These are phyloP conservation scores for Connochaetes taurinus DNA, from an alignment of 2,113 vertebrate genomes.

Conservation along the genomic window DNA sequence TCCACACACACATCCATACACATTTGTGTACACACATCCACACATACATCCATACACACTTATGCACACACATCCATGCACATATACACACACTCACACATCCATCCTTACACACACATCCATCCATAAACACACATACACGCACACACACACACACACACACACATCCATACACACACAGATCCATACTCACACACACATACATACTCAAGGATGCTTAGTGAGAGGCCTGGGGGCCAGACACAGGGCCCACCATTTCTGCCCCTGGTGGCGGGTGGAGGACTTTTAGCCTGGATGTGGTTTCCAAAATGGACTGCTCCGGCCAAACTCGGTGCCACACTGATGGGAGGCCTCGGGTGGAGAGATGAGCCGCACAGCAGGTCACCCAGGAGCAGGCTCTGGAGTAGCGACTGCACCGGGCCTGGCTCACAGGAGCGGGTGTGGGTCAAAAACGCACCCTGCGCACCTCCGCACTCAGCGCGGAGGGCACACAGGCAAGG, in stretches of 20 bases:
- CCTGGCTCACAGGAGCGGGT: neutral
- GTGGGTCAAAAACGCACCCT: fast-evolving
- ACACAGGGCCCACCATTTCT: neutral
- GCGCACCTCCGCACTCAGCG: no score
- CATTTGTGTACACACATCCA: no score
- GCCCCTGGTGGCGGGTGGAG: neutral
- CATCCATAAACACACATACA: neutral
- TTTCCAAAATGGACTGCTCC: neutral
- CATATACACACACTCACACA: no score
- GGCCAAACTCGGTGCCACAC: neutral
- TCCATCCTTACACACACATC: no score
- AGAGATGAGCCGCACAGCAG: neutral
- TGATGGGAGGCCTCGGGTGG: neutral
- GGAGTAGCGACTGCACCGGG: fast-evolving
- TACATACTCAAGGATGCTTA: neutral
- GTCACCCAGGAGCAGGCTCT: neutral
- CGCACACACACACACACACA: no score
- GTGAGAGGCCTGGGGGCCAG: neutral
- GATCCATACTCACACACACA: neutral
- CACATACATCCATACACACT: no score
- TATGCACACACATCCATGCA: no score
- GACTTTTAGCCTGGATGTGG: neutral
- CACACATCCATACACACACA: no score
- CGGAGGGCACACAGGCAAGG: neutral
- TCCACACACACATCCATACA: no score